Base-by-base conservation (phyloP, 2,888 invertebrate species). In the Petrophora chlorosata region DNA sequence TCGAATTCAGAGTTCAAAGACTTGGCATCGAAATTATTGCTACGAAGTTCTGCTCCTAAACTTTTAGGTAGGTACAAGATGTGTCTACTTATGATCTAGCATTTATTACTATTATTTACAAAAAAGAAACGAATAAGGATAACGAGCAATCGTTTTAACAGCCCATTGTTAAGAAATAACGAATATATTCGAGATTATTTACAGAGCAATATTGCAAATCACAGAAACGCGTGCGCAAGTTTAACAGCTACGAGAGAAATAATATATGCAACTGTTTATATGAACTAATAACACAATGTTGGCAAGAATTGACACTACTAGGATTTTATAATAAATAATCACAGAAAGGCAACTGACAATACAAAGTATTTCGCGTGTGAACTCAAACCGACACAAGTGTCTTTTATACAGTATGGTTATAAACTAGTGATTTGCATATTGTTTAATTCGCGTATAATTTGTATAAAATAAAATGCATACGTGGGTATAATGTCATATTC, bases 21-120 rank as follows among this genome's bases (percentile, higher is more conserved):
- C 17, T 88, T 88, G 87, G 88, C 88, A 85, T 88, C 80, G 70
- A 79, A 79, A 82, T 88, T 87, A 89, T 89, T 89, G 87, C 89
- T 89, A 86, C 71, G 67, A 82, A 79, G 69, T 79, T 80, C 74
- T 77, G 79, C 77, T 74, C 79, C 82, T 78, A 82, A 80, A 79
- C 59, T 70, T 70, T 79, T 82, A 84, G 84, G 82, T 82, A 85
- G 84, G 83, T 87, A 85, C 86, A 82, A 82, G 79, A 81, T 82
- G 85, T 82, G 80, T 80, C 89, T 89, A 89, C 87, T 89, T 88
- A 89, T 47, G 74, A 83, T 80, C 56, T 61, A 72, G 14, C 3
- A 65, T 57, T 77, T 77, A 74, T 83, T 60, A 42, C 85, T 88
- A 89, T 77, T 90, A 90, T 90, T 71, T 90, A 89, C 89, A 90